Evolutionary conservation across 1,140 invertebrate genomes (phyloP).

Genomic region (Lucilia sericata): DNA sequence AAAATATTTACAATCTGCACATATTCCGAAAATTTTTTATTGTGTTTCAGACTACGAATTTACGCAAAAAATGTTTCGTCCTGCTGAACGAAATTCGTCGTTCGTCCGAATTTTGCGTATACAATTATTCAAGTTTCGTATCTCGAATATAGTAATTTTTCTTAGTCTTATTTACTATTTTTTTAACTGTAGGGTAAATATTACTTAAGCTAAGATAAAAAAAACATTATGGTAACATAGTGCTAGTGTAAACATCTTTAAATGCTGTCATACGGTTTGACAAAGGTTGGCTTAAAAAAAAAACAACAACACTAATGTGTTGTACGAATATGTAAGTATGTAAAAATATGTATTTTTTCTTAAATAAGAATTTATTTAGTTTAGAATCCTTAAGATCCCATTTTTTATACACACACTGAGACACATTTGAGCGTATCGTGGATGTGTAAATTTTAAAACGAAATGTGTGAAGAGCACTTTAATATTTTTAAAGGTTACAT

Average conservation of each 20-base stretch:
- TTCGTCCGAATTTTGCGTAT: no score
- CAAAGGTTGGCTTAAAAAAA: constrained; percentile 55
- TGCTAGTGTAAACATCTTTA: constrained; percentile 65
- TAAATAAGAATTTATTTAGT: background rate
- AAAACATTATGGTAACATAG: background rate
- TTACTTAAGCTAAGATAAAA: no score
- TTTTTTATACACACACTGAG: background rate
- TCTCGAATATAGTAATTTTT: no score
- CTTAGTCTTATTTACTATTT: background rate
- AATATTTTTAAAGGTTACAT: constrained; percentile 25
- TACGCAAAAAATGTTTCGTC: no score
- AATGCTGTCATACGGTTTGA: constrained; percentile 67
- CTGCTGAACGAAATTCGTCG: no score
- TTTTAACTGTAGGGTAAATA: background rate
- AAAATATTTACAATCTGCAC: no score
- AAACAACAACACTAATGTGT: no score
- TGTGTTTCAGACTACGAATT: no score
- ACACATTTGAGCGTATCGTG: background rate
- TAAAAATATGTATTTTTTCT: background rate
- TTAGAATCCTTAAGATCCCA: background rate
- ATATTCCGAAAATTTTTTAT: no score
- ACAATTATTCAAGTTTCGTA: no score
- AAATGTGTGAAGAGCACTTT: constrained; percentile 31
- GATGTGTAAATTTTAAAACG: background rate
- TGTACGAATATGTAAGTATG: no score